Conservation (phyloP, 2,888 invertebrate species). For the Drosophila nr. perissopoda region DNA sequence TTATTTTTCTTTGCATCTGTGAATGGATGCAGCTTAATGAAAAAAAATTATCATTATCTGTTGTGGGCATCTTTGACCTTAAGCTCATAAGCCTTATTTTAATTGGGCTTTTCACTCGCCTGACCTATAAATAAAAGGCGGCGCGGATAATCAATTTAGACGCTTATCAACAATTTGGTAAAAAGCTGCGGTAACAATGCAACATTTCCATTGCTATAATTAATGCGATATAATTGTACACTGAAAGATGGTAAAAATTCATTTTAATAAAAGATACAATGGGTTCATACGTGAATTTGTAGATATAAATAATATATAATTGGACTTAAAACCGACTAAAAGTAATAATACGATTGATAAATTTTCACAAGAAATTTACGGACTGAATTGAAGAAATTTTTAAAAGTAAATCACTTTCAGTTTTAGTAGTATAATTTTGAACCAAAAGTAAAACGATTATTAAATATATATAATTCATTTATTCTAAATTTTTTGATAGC, state of each 20-base stretch:
- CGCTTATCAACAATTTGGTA: conserved; percentile 57
- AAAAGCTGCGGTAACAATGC: conserved; percentile 26
- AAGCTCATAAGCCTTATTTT: background rate
- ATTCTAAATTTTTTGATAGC: accelerated
- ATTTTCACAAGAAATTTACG: background rate
- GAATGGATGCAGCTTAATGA: background rate
- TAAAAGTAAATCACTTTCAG: background rate
- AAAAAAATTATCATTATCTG: background rate
- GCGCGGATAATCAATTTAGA: conserved; percentile 57
- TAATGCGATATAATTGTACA: conserved; percentile 37
- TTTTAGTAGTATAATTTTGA: background rate
- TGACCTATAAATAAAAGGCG: background rate
- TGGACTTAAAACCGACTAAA: too few species aligned
- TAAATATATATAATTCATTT: background rate
- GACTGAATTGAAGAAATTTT: background rate
- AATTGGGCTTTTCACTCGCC: background rate
- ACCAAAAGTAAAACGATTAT: background rate
- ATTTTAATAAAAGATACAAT: background rate
- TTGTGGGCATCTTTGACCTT: background rate
- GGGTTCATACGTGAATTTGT: background rate
- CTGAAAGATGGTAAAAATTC: background rate
- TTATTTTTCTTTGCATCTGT: background rate
- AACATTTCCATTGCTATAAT: conserved; percentile 48
- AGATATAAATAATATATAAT: background rate
- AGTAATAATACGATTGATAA: background rate